phyloP scores from a whole-genome alignment of 2,113 vertebrate species.

The Neogale vison region DNA sequence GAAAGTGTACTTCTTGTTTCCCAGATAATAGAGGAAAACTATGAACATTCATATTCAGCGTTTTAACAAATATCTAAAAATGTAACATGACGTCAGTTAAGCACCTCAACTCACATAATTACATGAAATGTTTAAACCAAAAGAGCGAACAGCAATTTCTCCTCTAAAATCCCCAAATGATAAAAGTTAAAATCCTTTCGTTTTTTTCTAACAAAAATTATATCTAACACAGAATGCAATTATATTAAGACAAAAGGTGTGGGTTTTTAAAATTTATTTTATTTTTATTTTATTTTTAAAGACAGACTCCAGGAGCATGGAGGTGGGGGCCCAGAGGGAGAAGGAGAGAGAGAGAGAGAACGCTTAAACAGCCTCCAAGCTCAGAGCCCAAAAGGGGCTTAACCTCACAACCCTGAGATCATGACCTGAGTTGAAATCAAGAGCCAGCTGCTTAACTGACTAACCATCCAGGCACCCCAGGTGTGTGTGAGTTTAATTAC shows the following conservation, averaged over 20 bases:
- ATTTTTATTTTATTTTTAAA: not conserved
- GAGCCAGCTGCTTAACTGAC: not conserved
- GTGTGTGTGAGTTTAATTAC: not conserved
- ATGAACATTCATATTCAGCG: not conserved
- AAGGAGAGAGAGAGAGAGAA: not conserved
- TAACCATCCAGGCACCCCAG: not conserved
- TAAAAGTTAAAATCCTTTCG: not conserved
- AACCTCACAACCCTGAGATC: not conserved
- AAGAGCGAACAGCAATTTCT: not conserved
- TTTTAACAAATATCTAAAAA: constrained; percentile 25
- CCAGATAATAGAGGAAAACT: not conserved
- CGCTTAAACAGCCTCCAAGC: not conserved
- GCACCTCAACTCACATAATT: not conserved
- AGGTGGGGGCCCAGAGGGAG: not conserved
- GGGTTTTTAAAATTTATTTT: not conserved
- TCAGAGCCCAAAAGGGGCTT: not conserved
- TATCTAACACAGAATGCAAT: not conserved
- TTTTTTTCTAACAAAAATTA: not conserved
- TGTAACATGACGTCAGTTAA: not conserved
- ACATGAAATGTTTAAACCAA: not conserved
- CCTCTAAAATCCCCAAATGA: not conserved
- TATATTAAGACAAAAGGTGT: not conserved
- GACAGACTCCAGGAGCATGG: not conserved
- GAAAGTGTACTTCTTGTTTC: not conserved
- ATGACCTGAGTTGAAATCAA: not conserved